phyloP scores from a whole-genome alignment of 92 coral and sea anemone species.

The Hydrozoanthus gracilis region DNA sequence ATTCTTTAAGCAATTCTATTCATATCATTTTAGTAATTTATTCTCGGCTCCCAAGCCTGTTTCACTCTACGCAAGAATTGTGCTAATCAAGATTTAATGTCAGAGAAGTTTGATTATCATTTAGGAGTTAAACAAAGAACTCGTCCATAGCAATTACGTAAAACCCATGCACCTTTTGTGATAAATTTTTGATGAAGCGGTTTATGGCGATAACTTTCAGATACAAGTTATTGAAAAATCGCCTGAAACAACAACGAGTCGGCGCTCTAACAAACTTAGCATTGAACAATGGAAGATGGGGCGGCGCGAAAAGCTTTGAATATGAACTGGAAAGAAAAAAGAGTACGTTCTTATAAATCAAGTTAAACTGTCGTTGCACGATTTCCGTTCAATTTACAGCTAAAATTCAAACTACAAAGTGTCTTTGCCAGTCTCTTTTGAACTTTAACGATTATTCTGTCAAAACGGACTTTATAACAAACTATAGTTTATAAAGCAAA shows the following conservation, averaged over 20 bases:
- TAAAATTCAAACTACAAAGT: slow-evolving; percentile 22
- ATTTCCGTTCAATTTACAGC: slow-evolving; percentile 9
- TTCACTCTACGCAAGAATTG: neutral
- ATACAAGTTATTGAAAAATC: slow-evolving; percentile 1
- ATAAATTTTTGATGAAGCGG: slow-evolving; percentile 9
- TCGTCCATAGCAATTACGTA: slow-evolving; percentile 14
- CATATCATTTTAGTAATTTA: too few species aligned
- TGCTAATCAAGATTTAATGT: neutral
- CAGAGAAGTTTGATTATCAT: neutral
- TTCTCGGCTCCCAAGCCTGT: neutral
- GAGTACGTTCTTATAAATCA: too few species aligned
- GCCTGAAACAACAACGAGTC: neutral
- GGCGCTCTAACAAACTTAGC: neutral
- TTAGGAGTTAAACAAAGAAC: neutral
- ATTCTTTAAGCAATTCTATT: too few species aligned
- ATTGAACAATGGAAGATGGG: neutral
- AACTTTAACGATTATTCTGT: neutral
- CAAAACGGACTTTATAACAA: too few species aligned
- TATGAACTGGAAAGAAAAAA: neutral
- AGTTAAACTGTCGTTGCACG: neutral
- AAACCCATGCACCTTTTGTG: neutral
- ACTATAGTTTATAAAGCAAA: too few species aligned
- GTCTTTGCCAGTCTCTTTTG: slow-evolving; percentile 5
- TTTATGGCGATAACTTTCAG: slow-evolving; percentile 34
- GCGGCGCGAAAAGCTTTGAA: neutral